Percentiles rank a stretch among this genome's conserved stretches.
These are phyloP conservation scores for Saccopteryx leptura DNA, from an alignment of 2,113 vertebrate species.

Conservation along the genomic window DNA sequence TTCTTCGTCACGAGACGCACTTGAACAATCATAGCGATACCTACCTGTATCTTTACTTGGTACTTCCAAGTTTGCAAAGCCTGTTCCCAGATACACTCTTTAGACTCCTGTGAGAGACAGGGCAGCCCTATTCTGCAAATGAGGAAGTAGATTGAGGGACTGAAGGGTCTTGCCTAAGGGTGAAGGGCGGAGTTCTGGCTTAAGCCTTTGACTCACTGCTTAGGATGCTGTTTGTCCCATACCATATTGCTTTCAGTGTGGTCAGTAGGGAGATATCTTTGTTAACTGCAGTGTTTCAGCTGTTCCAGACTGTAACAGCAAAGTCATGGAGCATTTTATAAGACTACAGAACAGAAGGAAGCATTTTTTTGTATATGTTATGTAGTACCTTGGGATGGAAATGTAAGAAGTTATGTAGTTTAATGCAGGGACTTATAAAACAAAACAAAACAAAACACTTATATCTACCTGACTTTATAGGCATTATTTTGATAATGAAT, in stretches of 20 bases:
- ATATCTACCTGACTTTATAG: neutral
- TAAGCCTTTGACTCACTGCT: neutral
- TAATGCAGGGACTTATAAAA: neutral
- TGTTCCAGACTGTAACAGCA: neutral
- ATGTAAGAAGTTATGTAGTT: neutral
- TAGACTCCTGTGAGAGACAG: neutral
- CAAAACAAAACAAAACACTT: neutral
- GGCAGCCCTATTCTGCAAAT: neutral
- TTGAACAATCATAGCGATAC: neutral
- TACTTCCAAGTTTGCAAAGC: constrained; percentile 49
- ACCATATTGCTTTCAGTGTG: neutral
- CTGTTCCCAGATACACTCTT: neutral
- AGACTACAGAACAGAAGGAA: constrained; percentile 47
- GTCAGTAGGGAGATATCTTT: neutral
- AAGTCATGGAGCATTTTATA: neutral
- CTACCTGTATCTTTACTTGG: neutral
- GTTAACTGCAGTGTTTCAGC: constrained; percentile 37
- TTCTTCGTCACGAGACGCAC: constrained; percentile 1
- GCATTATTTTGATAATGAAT: constrained; percentile 44
- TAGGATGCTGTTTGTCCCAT: neutral
- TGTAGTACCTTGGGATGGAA: constrained; percentile 38
- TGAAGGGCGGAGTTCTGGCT: neutral
- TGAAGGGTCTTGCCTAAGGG: neutral
- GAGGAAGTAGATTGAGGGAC: neutral
- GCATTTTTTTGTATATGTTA: neutral